These are phyloP conservation scores for Caradrina clavipalpis DNA, from an alignment of 2,888 invertebrate species.

Conservation along the genomic window DNA sequence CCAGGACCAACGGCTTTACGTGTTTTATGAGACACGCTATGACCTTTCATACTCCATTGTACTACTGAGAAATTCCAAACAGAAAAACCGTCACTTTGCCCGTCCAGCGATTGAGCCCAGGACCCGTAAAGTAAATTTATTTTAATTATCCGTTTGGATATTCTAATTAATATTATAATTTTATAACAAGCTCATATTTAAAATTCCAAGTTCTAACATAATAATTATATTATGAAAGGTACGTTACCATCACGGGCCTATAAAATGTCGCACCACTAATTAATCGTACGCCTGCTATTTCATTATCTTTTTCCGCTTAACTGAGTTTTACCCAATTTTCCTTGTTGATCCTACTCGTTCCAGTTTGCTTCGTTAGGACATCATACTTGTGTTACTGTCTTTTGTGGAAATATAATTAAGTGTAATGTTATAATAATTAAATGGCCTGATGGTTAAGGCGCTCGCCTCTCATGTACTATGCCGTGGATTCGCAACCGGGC, in stretches of 20 bases:
- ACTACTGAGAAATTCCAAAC: too few relatives aligned
- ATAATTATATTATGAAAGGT: conserved; percentile 38
- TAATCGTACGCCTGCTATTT: conserved; percentile 40
- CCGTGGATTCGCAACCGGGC: too few relatives aligned
- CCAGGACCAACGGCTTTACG: too few relatives aligned
- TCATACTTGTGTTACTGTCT: conserved; percentile 5
- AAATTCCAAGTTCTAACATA: conserved; percentile 21
- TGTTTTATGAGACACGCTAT: too few relatives aligned
- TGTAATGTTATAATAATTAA: conserved; percentile 28
- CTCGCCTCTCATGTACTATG: too few relatives aligned
- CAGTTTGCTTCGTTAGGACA: conserved; percentile 30
- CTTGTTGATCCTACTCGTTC: conserved; percentile 40
- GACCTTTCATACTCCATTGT: too few relatives aligned
- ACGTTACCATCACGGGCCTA: conserved; percentile 14
- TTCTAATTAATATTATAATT: conserved; percentile 17
- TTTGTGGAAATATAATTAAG: conserved; percentile 8
- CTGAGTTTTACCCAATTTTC: conserved; percentile 46
- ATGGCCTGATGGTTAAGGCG: too few relatives aligned
- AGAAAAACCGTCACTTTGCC: too few relatives aligned
- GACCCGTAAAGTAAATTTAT: too few relatives aligned
- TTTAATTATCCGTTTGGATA: background rate
- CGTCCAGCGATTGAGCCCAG: too few relatives aligned
- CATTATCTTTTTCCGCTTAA: conserved; percentile 55
- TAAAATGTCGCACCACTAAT: conserved; percentile 45
- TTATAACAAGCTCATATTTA: conserved; percentile 6